phyloP scores from a whole-genome alignment of 2,888 invertebrate genomes.

The Helicoverpa assulta region DNA sequence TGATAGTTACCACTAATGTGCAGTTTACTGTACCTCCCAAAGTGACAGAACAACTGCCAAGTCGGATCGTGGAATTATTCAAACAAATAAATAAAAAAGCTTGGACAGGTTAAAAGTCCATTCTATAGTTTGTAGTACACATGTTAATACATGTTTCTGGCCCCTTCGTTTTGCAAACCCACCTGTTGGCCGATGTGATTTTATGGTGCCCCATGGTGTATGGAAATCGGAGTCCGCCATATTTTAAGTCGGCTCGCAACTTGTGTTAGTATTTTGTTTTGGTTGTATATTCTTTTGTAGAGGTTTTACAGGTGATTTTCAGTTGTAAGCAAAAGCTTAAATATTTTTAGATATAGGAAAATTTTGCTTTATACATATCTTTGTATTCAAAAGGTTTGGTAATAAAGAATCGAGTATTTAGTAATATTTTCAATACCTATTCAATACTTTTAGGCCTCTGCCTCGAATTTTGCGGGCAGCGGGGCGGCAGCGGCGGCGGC shows the following conservation, averaged over 20 bases:
- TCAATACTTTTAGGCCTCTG: no score
- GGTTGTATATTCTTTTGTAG: neutral
- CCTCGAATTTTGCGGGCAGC: no score
- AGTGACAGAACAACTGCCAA: conserved; percentile 30
- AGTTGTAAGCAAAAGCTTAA: neutral
- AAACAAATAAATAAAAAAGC: conserved; percentile 15
- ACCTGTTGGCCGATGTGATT: conserved; percentile 67
- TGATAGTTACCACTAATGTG: no score
- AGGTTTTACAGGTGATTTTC: conserved; percentile 12
- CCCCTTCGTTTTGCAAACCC: conserved; percentile 56
- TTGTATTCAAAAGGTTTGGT: no score
- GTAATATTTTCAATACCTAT: no score
- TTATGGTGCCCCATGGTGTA: conserved; percentile 44
- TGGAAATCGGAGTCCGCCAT: conserved; percentile 14
- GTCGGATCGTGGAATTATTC: conserved; percentile 25
- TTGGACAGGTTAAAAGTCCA: conserved; percentile 27
- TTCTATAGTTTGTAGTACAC: conserved; percentile 29
- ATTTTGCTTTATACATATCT: no score
- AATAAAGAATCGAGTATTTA: no score
- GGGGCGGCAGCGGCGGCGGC: no score
- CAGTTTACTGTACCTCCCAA: neutral
- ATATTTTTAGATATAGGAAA: neutral
- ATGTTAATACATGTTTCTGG: conserved; percentile 59
- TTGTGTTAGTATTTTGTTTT: conserved; percentile 15
- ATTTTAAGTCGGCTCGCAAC: conserved; percentile 14